Percentiles rank a stretch among this genome's conserved stretches.
These are phyloP conservation scores for Corythaixoides concolor DNA, from an alignment of 2,113 vertebrate species.

Conservation along the genomic window DNA sequence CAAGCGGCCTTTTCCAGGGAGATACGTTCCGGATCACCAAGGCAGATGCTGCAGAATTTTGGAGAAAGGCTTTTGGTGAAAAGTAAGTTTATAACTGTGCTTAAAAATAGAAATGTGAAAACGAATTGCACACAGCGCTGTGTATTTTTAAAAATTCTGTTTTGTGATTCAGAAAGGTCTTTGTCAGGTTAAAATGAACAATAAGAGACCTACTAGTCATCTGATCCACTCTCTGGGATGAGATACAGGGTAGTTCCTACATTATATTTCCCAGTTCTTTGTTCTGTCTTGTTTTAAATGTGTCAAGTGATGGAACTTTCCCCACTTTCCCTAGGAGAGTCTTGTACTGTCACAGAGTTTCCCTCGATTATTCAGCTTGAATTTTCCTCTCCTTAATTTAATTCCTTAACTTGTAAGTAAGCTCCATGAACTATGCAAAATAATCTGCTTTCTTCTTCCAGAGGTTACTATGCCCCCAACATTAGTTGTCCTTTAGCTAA, in stretches of 20 bases:
- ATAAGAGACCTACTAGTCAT: neutral
- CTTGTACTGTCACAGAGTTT: neutral
- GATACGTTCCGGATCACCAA: slow-evolving; percentile 98
- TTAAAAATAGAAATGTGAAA: neutral
- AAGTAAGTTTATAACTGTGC: slow-evolving; percentile 81
- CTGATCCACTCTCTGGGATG: neutral
- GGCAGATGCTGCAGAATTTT: slow-evolving; percentile 97
- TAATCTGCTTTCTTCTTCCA: neutral
- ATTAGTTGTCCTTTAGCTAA: neutral
- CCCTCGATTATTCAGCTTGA: neutral
- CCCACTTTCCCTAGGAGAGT: neutral
- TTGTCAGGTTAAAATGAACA: neutral
- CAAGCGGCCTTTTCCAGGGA: slow-evolving; percentile 93
- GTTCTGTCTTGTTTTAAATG: neutral
- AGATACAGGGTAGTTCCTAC: neutral
- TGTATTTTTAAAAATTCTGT: neutral
- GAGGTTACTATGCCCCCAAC: neutral
- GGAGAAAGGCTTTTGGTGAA: slow-evolving; percentile 96
- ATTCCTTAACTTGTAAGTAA: neutral
- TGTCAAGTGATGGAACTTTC: neutral
- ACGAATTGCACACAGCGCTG: too few species aligned
- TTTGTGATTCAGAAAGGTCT: neutral
- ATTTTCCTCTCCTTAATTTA: slow-evolving; percentile 6
- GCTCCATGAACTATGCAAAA: neutral
- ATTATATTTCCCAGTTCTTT: neutral